Conservation (phyloP, 1,140 invertebrate species). For the Venustaconcha ellipsiformis region DNA sequence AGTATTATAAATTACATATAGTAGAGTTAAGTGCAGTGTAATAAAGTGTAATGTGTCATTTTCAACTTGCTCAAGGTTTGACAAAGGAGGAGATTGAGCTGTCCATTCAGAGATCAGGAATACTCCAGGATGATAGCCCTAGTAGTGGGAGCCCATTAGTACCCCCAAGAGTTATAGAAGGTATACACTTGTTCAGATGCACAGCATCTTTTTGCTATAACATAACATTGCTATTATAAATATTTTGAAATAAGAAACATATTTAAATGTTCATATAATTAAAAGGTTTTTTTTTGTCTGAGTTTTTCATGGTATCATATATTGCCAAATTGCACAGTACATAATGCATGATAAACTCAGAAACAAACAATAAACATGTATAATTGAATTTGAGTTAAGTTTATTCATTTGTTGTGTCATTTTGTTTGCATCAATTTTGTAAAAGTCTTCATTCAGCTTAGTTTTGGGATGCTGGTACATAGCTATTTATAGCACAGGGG, state of each 20-base stretch:
- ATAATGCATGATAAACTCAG: too few relatives aligned
- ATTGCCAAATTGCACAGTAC: too few relatives aligned
- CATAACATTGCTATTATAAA: neutral
- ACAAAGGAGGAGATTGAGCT: conserved; percentile 55
- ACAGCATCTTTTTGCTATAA: neutral
- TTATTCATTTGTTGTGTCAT: too few relatives aligned
- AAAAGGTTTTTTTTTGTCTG: too few relatives aligned
- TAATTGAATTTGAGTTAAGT: too few relatives aligned
- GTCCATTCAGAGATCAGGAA: conserved; percentile 49
- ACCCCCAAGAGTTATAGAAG: neutral
- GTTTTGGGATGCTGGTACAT: too few relatives aligned
- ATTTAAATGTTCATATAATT: too few relatives aligned
- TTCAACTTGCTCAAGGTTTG: conserved; percentile 31
- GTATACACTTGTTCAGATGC: neutral
- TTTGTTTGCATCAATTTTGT: too few relatives aligned
- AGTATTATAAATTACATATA: neutral
- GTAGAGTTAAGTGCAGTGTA: neutral
- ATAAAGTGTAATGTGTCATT: neutral
- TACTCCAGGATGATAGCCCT: conserved; percentile 15
- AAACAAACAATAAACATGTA: too few relatives aligned
- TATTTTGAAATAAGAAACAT: neutral
- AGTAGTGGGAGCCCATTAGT: neutral
- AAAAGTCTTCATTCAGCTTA: too few relatives aligned
- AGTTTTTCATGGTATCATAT: too few relatives aligned
- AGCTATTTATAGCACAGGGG: too few relatives aligned